Evolutionary conservation across 30 jellyfish, hydroid and myxozoan species (phyloP).

Genomic region (Pseudorhiza aurosa): DNA sequence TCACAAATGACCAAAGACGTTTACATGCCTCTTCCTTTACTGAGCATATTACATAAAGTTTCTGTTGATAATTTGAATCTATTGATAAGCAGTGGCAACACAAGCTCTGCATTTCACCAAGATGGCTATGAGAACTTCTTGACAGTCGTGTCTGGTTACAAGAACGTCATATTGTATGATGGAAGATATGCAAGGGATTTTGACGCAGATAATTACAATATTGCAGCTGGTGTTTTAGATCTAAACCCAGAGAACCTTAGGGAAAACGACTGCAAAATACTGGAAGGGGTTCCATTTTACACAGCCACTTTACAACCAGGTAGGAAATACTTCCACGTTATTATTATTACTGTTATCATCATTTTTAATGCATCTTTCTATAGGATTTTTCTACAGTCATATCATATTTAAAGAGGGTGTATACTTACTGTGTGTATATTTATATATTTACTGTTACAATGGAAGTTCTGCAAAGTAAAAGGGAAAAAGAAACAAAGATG

Average conservation of each 20-base stretch:
- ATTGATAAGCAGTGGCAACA: constrained; percentile 71
- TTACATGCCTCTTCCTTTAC: constrained; percentile 41
- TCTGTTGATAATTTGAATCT: constrained; percentile 36
- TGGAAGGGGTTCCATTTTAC: constrained; percentile 33
- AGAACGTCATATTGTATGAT: constrained; percentile 59
- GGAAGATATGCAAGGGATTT: constrained; percentile 37
- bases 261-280: background rate
- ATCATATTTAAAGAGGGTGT: no score
- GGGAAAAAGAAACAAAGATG: no score
- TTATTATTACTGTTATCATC: no score
- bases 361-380: no score
- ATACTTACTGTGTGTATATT: no score
- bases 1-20: constrained; percentile 52
- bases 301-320: constrained; percentile 57
- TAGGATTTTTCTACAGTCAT: no score
- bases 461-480: no score
- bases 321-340: background rate
- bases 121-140: constrained; percentile 73
- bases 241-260: constrained; percentile 59
- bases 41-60: background rate
- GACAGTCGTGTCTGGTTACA: constrained; percentile 48
- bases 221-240: constrained; percentile 70
- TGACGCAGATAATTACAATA: constrained; percentile 40
- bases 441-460: no score
- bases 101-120: constrained; percentile 80